Base-by-base conservation (phyloP, 2,113 vertebrate genomes). In the Gopherus flavomarginatus region DNA sequence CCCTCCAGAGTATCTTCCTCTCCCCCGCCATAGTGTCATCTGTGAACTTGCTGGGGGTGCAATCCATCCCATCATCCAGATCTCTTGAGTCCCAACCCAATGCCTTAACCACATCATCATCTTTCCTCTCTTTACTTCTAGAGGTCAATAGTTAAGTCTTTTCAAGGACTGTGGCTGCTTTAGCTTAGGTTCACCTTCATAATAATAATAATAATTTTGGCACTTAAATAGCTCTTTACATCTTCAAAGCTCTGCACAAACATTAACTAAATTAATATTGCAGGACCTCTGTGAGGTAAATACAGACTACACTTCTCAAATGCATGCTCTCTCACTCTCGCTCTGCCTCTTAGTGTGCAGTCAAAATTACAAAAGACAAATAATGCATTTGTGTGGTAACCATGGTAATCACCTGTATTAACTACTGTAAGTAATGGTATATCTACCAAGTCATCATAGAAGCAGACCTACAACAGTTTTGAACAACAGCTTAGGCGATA, bases 371-470 rank as follows among this genome's bases (percentile, higher is more conserved):
- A 97, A 98, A 96, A 90, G 93, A 90, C 96, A 89, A 94, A 96
- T 92, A 96, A 96, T 92, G 78, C 50, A 97, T 95, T 90, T 96
- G 49, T 93, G 92, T 91, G 91, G 97, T 98, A 97, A 97, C 97
- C 97, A 98, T 97, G 97, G 97, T 96, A 97, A 98, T 97, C 97
- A 96, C 89, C 87, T 95, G 89, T 95, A 97, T 96, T 96, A 97
- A 92, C 95, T 93, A 97, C 91, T 95, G 89, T 94, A 97, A 95
- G 94, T 92, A 91, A 89, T 69, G 94, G 89, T 78, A 92, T 91
- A 95, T 47, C 86, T 90, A 94, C 72, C 29, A 95, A 96, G 44
- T 87, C 44, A 62, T 81, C 85, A 85, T 86, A 91, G 93, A 96
- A 86, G 38, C 89, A 95, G 82, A 89, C 59, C 82, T 81, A 56